These are phyloP conservation scores for Petrosia ficiformis DNA, from an alignment of 37 sponge, comb jelly and placozoan genomes.

Conservation along the genomic window DNA sequence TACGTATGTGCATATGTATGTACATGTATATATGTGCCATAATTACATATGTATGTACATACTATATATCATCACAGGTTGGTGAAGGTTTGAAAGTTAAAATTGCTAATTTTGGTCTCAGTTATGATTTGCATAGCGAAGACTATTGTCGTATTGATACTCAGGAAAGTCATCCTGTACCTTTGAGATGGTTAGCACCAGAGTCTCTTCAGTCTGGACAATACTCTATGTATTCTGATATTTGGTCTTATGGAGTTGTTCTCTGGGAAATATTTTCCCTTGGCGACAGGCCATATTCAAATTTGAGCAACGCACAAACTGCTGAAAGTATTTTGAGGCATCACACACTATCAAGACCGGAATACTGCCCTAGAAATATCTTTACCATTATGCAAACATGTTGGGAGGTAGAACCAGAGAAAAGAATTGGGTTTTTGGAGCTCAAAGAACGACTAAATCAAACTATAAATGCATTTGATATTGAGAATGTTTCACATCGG, in stretches of 20 bases:
- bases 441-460: background rate
- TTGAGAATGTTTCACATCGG: background rate
- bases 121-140: conserved; percentile 33
- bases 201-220: conserved; percentile 50
- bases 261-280: conserved; percentile 64
- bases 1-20: background rate
- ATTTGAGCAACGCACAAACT: conserved; percentile 44
- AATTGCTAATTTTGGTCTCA: conserved; percentile 74
- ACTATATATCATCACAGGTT: too few relatives aligned
- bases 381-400: conserved; percentile 45
- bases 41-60: background rate
- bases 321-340: conserved; percentile 23
- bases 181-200: conserved; percentile 70
- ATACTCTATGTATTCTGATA: conserved; percentile 53
- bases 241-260: conserved; percentile 64
- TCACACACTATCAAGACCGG: conserved; percentile 19
- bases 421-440: conserved; percentile 14
- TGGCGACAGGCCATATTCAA: conserved; percentile 45
- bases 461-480: background rate
- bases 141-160: conserved; percentile 51
- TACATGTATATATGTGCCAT: background rate
- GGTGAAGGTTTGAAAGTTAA: conserved; percentile 50
- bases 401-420: conserved; percentile 37
- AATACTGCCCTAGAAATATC: conserved; percentile 35
- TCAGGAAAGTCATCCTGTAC: conserved; percentile 36